Base-by-base conservation (phyloP, 2,797 vertebrate species). In the Calcarius lapponicus region DNA sequence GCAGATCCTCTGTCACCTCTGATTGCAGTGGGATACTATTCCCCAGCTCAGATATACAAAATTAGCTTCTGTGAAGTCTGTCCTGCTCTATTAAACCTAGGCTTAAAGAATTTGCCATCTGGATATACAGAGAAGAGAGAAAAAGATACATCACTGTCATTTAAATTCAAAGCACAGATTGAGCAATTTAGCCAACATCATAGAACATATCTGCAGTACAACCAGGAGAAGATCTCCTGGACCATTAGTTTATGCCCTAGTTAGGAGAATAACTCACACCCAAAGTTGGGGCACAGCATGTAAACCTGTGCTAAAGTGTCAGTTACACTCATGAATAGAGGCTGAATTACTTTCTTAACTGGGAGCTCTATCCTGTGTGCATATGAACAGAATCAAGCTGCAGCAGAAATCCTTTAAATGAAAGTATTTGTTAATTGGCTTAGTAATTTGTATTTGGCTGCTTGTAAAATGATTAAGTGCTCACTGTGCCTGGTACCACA, bases 361-460 rank as follows among this genome's bases (percentile, higher is more conserved):
- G 60, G 42, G 50, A 57, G 12, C 56, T 80, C 54, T 42, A 22
- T 6, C 10, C 38, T 78, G n/a, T 72, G 56, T 66, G 28, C 7
- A 3, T 61, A 61, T 38, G n/a, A 80, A 47, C 2, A 7, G 26
- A 87, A 56, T 36, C 90, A 92, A 83, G 62, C 72, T 87, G 38
- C 58, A 86, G 45, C 53, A 82, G 67, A 97, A 95, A 92, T 88
- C 80, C 73, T 78, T 28, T n/a, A 71, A 70, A 93, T 69, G 51
- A 88, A 93, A 87, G 80, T 88, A 85, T 86, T 84, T 91, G 57
- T 84, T 94, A 95, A 86, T 94, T 94, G 72, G 84, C 83, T 95
- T 91, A 4, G 1, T 86, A 78, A 92, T 86, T 93, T 80, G 31
- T 82, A 51, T 94, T 90, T 94, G 81, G 62, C 78, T 95, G 76